Evolutionary conservation across 2,888 invertebrate species (phyloP).

Genomic region (Chloroclysta siterata): DNA sequence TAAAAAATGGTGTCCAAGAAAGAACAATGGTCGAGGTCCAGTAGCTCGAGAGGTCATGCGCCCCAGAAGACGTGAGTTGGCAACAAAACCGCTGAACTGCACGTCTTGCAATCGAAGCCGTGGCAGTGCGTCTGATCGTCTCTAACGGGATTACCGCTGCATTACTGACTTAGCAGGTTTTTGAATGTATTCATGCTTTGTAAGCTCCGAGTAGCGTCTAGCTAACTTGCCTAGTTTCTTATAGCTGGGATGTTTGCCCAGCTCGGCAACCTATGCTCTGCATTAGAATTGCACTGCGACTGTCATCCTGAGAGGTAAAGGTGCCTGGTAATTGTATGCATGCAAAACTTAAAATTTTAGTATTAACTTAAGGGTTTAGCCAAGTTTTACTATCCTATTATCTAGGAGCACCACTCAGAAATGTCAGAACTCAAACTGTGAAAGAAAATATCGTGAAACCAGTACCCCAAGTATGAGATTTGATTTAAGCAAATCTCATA

Average conservation of each 20-base stretch:
- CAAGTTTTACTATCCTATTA: no score
- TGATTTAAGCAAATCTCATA: no score
- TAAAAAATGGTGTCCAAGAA: background rate
- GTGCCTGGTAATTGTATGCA: no score
- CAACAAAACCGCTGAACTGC: conserved; percentile 18
- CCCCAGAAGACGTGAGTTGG: conserved; percentile 4
- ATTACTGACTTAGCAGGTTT: conserved; percentile 8
- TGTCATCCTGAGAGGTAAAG: no score
- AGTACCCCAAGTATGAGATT: no score
- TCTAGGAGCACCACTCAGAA: no score
- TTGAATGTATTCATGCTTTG: conserved; percentile 5
- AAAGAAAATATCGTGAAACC: no score
- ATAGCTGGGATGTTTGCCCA: background rate
- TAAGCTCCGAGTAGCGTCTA: background rate
- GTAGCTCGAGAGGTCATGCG: conserved; percentile 3
- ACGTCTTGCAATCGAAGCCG: conserved; percentile 15
- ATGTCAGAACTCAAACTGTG: no score
- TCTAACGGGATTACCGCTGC: conserved; percentile 21
- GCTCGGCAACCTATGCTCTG: no score
- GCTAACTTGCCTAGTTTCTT: background rate
- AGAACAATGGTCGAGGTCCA: background rate
- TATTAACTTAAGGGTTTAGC: no score
- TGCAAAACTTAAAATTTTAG: no score
- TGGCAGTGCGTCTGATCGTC: conserved; percentile 13
- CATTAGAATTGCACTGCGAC: no score